These are phyloP conservation scores for Teinopalpus imperialis DNA, from an alignment of 2,888 invertebrate genomes.

Conservation along the genomic window DNA sequence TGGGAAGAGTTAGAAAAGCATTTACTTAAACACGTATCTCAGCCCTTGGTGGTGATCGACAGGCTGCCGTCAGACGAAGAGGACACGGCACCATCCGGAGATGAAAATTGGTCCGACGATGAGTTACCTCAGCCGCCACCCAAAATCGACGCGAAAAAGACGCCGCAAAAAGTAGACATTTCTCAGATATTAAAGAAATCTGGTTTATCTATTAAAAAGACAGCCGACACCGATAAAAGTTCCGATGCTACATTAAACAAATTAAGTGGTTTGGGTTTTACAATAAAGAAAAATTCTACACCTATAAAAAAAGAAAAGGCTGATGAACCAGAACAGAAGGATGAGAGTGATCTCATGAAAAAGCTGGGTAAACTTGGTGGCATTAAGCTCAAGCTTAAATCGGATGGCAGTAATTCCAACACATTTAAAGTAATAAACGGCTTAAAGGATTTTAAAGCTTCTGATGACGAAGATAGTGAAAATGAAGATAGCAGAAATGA, in stretches of 20 bases:
- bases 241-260: conserved; percentile 63
- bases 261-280: conserved; percentile 70
- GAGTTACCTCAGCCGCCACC: conserved; percentile 50
- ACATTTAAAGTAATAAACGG: conserved; percentile 73
- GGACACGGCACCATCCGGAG: conserved; percentile 60
- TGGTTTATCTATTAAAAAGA: conserved; percentile 63
- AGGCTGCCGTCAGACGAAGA: conserved; percentile 80
- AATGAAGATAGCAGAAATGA: conserved; percentile 52
- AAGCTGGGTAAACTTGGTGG: conserved; percentile 70
- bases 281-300: conserved; percentile 65
- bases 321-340: conserved; percentile 35
- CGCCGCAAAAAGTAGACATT: conserved; percentile 70
- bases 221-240: conserved; percentile 43
- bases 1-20: conserved; percentile 75
- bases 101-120: conserved; percentile 74
- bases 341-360: conserved; percentile 53
- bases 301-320: conserved; percentile 63
- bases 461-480: conserved; percentile 67
- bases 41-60: conserved; percentile 74
- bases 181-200: conserved; percentile 65
- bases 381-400: conserved; percentile 70
- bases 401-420: conserved; percentile 63
- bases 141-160: conserved; percentile 40
- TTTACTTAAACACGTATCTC: conserved; percentile 79
- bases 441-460: conserved; percentile 67